Percentiles rank a stretch among this genome's conserved stretches.
phyloP scores from a whole-genome alignment of 2,888 invertebrate species.

The Amphimallon solstitiale region DNA sequence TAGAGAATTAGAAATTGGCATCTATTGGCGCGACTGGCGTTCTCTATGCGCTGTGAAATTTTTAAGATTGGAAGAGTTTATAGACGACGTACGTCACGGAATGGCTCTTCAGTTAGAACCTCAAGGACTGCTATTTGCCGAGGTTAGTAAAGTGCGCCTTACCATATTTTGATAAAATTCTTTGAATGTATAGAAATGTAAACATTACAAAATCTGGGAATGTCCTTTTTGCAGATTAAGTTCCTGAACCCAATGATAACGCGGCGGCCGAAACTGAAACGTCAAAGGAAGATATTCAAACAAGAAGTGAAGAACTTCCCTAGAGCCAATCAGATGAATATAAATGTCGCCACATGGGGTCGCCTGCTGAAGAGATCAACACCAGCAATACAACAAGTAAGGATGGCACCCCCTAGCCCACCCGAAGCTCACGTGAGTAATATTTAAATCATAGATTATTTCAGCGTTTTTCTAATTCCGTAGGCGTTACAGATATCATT shows the following conservation, averaged over 20 bases:
- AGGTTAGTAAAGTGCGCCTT: slow-evolving; percentile 64
- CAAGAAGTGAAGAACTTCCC: slow-evolving; percentile 95
- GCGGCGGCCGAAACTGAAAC: slow-evolving; percentile 94
- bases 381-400: slow-evolving; percentile 72
- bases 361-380: slow-evolving; percentile 87
- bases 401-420: slow-evolving; percentile 60
- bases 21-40: slow-evolving; percentile 99
- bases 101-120: slow-evolving; percentile 98
- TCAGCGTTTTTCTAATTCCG: slow-evolving; percentile 5
- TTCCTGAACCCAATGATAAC: slow-evolving; percentile 99
- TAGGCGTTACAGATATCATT: slow-evolving; percentile 47
- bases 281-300: slow-evolving; percentile 97
- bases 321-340: slow-evolving; percentile 97
- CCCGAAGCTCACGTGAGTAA: slow-evolving; percentile 54
- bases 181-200: not conserved
- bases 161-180: not conserved
- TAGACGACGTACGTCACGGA: slow-evolving; percentile 96
- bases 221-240: slow-evolving; percentile 75
- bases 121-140: slow-evolving; percentile 96
- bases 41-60: slow-evolving; percentile 98
- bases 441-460: slow-evolving; percentile 46
- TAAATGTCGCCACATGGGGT: slow-evolving; percentile 97
- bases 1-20: slow-evolving; percentile 95
- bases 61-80: slow-evolving; percentile 96
- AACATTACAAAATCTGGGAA: not conserved